Evolutionary conservation across 2,797 vertebrate genomes (phyloP), one percentile per base, ranked within the genome.

Genomic region (Sciurus vulgaris): DNA sequence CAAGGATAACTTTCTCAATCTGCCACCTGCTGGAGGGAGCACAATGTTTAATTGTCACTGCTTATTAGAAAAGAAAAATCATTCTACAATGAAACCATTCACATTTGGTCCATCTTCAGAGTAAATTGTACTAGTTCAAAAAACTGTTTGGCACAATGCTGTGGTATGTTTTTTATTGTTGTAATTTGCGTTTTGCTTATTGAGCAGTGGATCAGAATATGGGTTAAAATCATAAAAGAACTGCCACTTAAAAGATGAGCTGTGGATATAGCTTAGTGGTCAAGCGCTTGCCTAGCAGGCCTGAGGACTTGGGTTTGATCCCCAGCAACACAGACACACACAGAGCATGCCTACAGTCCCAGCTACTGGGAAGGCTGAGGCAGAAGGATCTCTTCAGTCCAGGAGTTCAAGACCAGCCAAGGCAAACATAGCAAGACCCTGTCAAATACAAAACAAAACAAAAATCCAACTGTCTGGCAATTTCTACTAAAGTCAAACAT

Each of bases 141-240:
- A 84, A 90, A 38, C 41, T 24, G 13, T 73, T 47, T 6, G n/a
- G 51, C 81, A 63, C 47, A 86, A 76, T 76, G 22, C 81, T 90
- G 4, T 82, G 35, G 51, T n/a, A 4, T 44, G 12, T 35, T 33
- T 65, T 82, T 74, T 49, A n/a, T 69, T 49, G 10, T 13, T 22
- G 81, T 63, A 24, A 63, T 47, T n/a, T 61, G 10, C 18, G 22
- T n/a, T 78, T 93, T 91, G 85, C 85, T 93, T 49, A 17, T 63
- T 28, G 67, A 86, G 8, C 41, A 59, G 38, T 77, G 44, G 41
- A 67, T 17, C 96, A 49, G 44, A 91, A 44, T 96, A 22, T 70
- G 30, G 56, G 83, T 95, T 63, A 41, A 8, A 72, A 89, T 61
- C 91, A 54, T 78, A 30, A 70, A 94, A 97, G 89, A 95, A 87